Evolutionary conservation across 2,888 invertebrate species (phyloP).

Genomic region (Mythimna pallens): DNA sequence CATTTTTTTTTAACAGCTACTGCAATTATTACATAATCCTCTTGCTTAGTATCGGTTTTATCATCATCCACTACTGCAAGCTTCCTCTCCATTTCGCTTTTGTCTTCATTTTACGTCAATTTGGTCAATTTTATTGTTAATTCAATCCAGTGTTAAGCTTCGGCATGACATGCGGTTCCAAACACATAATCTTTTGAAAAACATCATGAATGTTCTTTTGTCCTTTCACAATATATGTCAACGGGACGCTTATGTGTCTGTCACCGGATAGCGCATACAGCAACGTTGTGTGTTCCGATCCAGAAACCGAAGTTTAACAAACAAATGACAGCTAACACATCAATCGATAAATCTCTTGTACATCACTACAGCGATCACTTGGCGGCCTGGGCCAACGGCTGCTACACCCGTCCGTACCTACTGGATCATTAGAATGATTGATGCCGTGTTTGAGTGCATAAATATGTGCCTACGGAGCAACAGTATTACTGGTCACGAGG

Average conservation of each 20-base stretch:
- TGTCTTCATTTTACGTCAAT: background rate
- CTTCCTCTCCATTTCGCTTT: too few relatives aligned
- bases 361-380: constrained; percentile 78
- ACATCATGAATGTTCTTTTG: too few relatives aligned
- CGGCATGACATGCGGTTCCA: too few relatives aligned
- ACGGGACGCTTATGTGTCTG: too few relatives aligned
- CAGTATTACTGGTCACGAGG: constrained; percentile 79
- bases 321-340: constrained; percentile 27
- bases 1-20: background rate
- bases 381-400: constrained; percentile 74
- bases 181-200: too few relatives aligned
- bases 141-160: background rate
- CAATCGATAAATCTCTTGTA: constrained; percentile 69
- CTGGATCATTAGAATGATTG: constrained; percentile 89
- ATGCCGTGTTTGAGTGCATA: constrained; percentile 87
- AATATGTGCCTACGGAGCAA: constrained; percentile 80
- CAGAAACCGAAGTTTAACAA: background rate
- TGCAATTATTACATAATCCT: background rate
- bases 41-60: background rate
- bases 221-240: too few relatives aligned
- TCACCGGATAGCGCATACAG: too few relatives aligned
- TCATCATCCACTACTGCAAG: background rate
- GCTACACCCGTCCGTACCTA: constrained; percentile 74
- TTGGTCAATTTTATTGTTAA: background rate
- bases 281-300: too few relatives aligned